Percentiles rank a stretch among this genome's conserved stretches.
Evolutionary conservation across 2,888 invertebrate species (phyloP).

Genomic region (Acanthopleura granulata): DNA sequence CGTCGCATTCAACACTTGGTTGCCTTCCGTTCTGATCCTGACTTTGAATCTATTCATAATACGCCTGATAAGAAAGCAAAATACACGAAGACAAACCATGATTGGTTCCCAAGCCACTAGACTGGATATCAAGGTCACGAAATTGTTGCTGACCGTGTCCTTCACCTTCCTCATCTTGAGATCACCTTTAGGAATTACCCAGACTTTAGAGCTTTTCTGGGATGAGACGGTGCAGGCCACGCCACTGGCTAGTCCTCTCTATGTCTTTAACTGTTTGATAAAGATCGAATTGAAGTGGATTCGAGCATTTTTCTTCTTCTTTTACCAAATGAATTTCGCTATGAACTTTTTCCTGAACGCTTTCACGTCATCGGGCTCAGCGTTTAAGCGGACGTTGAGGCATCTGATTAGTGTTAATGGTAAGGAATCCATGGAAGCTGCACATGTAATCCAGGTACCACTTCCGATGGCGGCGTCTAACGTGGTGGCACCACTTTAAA

Average conservation of each 20-base stretch:
- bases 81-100: constrained; percentile 25
- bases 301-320: constrained; percentile 51
- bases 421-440: not conserved
- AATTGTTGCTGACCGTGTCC: constrained; percentile 42
- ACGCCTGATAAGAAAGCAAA: constrained; percentile 33
- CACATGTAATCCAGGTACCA: not conserved
- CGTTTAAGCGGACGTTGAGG: constrained; percentile 39
- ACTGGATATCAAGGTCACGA: constrained; percentile 43
- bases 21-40: constrained; percentile 45
- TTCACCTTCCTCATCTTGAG: constrained; percentile 45
- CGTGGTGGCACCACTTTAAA: not conserved
- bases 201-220: constrained; percentile 47
- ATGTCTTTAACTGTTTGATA: constrained; percentile 37
- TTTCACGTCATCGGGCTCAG: constrained; percentile 40
- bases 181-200: constrained; percentile 49
- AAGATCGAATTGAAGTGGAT: constrained; percentile 48
- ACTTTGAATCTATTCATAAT: constrained; percentile 39
- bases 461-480: not conserved
- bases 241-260: constrained; percentile 30
- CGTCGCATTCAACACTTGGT: constrained; percentile 53
- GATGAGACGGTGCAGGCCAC: constrained; percentile 35
- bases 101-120: constrained; percentile 24
- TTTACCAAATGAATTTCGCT: constrained; percentile 51
- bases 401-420: constrained; percentile 38
- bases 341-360: constrained; percentile 52